Evolutionary conservation across 2,797 vertebrate species (phyloP).

Genomic region (Lepilemur ruficaudatus): DNA sequence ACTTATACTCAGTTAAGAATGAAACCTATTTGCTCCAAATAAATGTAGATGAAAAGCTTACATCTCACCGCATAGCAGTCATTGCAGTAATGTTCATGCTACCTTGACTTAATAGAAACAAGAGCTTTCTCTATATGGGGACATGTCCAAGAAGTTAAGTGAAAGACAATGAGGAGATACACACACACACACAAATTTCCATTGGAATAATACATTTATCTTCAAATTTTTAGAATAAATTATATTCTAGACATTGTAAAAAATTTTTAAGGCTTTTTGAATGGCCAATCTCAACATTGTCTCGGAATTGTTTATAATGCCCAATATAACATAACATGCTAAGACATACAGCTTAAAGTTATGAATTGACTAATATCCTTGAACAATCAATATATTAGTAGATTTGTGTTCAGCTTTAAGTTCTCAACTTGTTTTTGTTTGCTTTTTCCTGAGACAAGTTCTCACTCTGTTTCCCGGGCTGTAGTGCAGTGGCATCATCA

Average conservation of each 20-base stretch:
- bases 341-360: neutral
- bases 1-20: neutral
- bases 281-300: neutral
- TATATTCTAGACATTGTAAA: neutral
- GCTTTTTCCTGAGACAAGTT: neutral
- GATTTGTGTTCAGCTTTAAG: neutral
- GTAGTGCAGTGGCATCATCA: neutral
- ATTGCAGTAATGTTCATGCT: neutral
- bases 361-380: neutral
- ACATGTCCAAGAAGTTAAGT: neutral
- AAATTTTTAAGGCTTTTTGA: neutral
- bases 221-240: neutral
- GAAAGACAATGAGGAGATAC: neutral
- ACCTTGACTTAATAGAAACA: neutral
- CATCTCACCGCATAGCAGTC: neutral
- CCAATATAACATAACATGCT: neutral
- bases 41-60: neutral
- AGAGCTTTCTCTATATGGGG: neutral
- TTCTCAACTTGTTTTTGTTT: neutral
- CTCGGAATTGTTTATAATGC: conserved; percentile 42
- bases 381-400: neutral
- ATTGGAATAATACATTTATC: neutral
- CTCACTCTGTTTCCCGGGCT: neutral
- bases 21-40: neutral
- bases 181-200: neutral